Percentiles rank a stretch among this genome's conserved stretches.
phyloP scores from a whole-genome alignment of 2,888 invertebrate genomes.

The Eupithecia centaureata region DNA sequence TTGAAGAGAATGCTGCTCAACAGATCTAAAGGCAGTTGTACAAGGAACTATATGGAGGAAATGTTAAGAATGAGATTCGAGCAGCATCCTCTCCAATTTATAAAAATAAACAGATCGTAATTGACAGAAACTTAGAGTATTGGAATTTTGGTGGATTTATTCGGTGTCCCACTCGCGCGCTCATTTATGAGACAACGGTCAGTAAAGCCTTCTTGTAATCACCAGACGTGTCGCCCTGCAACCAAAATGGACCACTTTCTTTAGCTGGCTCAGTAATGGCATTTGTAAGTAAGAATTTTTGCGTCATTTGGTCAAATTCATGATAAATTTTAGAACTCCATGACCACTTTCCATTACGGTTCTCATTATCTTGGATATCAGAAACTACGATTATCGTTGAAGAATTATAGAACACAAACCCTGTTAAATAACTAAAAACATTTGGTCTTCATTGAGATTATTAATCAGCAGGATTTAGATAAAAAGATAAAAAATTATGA shows the following conservation, averaged over 20 bases:
- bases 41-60: constrained; percentile 22
- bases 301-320: constrained; percentile 18
- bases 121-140: constrained; percentile 69
- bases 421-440: not conserved
- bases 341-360: not conserved
- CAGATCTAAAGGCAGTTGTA: constrained; percentile 24
- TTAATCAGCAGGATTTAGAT: not conserved
- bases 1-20: constrained; percentile 50
- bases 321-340: not conserved
- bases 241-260: constrained; percentile 71
- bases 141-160: constrained; percentile 64
- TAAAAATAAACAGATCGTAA: constrained; percentile 58
- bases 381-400: not conserved
- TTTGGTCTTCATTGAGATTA: too few relatives aligned
- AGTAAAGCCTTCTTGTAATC: constrained; percentile 96
- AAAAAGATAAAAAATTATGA: too few relatives aligned
- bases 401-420: not conserved
- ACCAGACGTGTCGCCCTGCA: constrained; percentile 96
- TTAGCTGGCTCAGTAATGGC: constrained; percentile 27
- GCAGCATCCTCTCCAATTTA: constrained; percentile 44
- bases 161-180: constrained; percentile 48
- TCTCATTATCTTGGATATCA: not conserved
- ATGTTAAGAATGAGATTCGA: constrained; percentile 39
- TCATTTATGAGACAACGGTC: constrained; percentile 89
- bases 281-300: constrained; percentile 14